Percentiles rank a stretch among this genome's conserved stretches.
Conservation (phyloP, 2,113 vertebrate genomes). For the Channa argus region DNA sequence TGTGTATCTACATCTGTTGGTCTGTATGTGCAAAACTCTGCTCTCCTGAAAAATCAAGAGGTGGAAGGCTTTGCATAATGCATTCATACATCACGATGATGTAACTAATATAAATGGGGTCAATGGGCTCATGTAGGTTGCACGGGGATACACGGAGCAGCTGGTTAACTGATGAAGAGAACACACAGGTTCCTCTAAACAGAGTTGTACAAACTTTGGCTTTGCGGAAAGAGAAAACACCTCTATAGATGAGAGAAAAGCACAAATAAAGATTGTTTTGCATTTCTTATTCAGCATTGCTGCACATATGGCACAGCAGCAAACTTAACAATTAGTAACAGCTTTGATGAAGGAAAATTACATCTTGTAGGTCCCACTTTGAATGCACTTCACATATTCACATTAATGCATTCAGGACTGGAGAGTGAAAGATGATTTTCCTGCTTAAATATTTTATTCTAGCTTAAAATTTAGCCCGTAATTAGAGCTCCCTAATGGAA, state of each 20-base stretch:
- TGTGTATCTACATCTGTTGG: slow-evolving; percentile 41
- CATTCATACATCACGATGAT: slow-evolving; percentile 34
- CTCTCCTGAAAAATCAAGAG: slow-evolving; percentile 13
- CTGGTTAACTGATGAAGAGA: slow-evolving; percentile 36
- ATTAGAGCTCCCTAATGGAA: slow-evolving; percentile 96
- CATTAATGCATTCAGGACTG: slow-evolving; percentile 96
- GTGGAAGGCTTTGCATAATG: slow-evolving; percentile 37
- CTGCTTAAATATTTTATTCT: slow-evolving; percentile 98
- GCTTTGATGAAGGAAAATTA: slow-evolving; percentile 97
- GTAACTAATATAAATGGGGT: slow-evolving; percentile 49
- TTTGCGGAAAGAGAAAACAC: neutral
- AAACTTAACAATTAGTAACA: slow-evolving; percentile 96
- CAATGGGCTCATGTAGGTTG: slow-evolving; percentile 31
- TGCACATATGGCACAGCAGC: slow-evolving; percentile 93
- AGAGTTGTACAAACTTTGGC: neutral
- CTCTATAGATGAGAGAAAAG: neutral
- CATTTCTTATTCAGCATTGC: slow-evolving; percentile 85
- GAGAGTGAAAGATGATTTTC: slow-evolving; percentile 97
- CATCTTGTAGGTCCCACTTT: slow-evolving; percentile 95
- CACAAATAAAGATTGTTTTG: slow-evolving; percentile 40
- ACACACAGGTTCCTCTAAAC: slow-evolving; percentile 1
- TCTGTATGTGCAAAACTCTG: slow-evolving; percentile 32
- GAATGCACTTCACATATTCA: slow-evolving; percentile 94
- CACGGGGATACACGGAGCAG: slow-evolving; percentile 23
- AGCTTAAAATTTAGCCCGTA: slow-evolving; percentile 95